Evolutionary conservation across 2,113 vertebrate genomes (phyloP).

Genomic region (Spermophilus dauricus): DNA sequence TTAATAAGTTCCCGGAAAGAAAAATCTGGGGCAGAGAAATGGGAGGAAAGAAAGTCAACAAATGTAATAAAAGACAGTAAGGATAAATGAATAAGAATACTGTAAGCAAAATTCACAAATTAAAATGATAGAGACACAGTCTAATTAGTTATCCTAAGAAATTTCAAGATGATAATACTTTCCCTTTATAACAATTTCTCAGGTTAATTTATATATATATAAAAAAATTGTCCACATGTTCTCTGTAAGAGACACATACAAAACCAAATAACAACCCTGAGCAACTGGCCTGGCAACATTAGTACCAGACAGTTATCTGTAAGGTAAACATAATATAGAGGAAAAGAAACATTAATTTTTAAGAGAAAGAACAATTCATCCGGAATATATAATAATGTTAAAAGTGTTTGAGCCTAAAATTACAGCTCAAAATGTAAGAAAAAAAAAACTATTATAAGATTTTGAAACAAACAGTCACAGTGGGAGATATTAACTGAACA

Average conservation of each 20-base stretch:
- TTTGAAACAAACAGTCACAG: background rate
- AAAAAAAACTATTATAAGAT: background rate
- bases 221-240: background rate
- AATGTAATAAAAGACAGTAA: background rate
- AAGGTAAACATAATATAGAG: background rate
- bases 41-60: background rate
- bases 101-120: background rate
- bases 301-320: background rate
- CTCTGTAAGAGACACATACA: background rate
- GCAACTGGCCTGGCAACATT: background rate
- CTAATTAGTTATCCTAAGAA: background rate
- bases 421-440: background rate
- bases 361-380: background rate
- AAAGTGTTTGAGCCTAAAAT: background rate
- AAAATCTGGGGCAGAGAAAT: fast-evolving
- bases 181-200: background rate
- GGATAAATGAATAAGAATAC: background rate
- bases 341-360: background rate
- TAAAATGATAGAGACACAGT: background rate
- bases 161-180: background rate
- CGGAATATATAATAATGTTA: background rate
- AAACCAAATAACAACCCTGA: background rate
- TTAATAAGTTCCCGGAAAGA: background rate
- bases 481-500: background rate
- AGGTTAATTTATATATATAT: background rate